phyloP scores from a whole-genome alignment of 2,888 invertebrate species.

The Drosophila mulleri region DNA sequence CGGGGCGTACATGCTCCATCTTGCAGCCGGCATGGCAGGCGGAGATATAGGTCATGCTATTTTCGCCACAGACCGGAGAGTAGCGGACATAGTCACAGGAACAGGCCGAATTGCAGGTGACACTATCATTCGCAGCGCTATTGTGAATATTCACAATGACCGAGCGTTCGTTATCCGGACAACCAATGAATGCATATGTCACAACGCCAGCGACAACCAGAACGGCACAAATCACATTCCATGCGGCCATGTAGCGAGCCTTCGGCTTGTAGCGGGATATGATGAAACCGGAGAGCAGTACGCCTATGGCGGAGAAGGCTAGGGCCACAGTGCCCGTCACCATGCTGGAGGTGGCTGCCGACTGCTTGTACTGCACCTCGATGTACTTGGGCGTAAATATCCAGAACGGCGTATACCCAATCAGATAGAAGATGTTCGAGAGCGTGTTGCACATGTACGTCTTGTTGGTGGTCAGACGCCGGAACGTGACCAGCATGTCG shows the following conservation, averaged over 20 bases:
- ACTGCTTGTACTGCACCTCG: slow-evolving; percentile 92
- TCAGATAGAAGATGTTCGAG: slow-evolving; percentile 90
- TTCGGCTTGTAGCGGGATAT: slow-evolving; percentile 89
- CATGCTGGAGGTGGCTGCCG: slow-evolving; percentile 89
- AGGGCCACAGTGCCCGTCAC: slow-evolving; percentile 89
- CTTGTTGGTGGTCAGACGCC: slow-evolving; percentile 88
- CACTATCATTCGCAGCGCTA: slow-evolving; percentile 60
- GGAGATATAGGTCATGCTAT: slow-evolving; percentile 90
- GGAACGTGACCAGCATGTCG: slow-evolving; percentile 89
- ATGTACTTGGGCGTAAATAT: slow-evolving; percentile 94
- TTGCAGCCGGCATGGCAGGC: slow-evolving; percentile 93
- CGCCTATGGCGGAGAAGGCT: slow-evolving; percentile 89
- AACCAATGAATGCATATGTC: slow-evolving; percentile 89
- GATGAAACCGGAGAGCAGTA: slow-evolving; percentile 88
- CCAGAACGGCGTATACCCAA: slow-evolving; percentile 91
- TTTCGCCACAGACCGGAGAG: slow-evolving; percentile 90
- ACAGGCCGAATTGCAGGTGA: slow-evolving; percentile 88
- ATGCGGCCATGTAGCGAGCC: slow-evolving; percentile 88
- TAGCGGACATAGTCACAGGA: slow-evolving; percentile 90
- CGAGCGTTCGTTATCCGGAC: slow-evolving; percentile 87
- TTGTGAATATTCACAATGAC: slow-evolving; percentile 84
- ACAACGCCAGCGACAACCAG: slow-evolving; percentile 88
- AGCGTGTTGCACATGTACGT: slow-evolving; percentile 90
- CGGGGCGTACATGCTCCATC: slow-evolving; percentile 82
- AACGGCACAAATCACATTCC: slow-evolving; percentile 89